Evolutionary conservation across 2,797 vertebrate genomes (phyloP).

Genomic region (Sebastes oblongus): DNA sequence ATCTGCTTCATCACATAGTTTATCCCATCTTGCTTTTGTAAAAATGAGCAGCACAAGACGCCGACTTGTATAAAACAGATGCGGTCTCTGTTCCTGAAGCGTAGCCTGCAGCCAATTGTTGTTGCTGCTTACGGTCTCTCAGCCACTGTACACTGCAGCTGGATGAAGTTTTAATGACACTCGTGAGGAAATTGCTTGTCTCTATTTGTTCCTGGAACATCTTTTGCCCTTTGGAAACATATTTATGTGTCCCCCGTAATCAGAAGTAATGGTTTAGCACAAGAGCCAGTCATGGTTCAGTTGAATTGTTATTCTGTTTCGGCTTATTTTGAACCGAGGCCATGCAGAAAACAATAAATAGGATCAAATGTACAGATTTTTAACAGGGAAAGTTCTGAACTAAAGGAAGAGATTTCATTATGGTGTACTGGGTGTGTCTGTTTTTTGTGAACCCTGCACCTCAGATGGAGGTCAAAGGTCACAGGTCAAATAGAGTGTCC

Average conservation of each 20-base stretch:
- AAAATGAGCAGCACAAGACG: background rate
- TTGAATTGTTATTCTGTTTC: background rate
- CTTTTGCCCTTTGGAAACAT: conserved; percentile 3
- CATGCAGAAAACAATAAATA: background rate
- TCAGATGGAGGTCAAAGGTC: background rate
- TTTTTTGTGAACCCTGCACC: background rate
- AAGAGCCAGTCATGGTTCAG: background rate
- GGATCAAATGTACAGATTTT: background rate
- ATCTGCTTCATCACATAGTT: background rate
- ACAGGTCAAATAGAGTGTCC: background rate
- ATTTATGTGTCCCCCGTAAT: background rate
- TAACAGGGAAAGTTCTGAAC: background rate
- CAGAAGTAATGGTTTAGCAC: background rate
- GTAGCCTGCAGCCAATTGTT: conserved; percentile 6
- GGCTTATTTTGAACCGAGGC: background rate
- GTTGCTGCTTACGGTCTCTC: background rate
- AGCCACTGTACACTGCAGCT: background rate
- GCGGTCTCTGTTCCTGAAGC: background rate
- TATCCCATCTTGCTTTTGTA: background rate
- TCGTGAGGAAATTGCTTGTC: background rate
- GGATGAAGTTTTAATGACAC: conserved; percentile 29
- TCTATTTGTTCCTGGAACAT: conserved; percentile 30
- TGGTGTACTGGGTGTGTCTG: background rate
- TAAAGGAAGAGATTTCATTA: background rate
- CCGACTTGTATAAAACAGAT: conserved; percentile 1